These are phyloP conservation scores for Suricata suricatta DNA, from an alignment of 2,113 vertebrate species.

Conservation along the genomic window DNA sequence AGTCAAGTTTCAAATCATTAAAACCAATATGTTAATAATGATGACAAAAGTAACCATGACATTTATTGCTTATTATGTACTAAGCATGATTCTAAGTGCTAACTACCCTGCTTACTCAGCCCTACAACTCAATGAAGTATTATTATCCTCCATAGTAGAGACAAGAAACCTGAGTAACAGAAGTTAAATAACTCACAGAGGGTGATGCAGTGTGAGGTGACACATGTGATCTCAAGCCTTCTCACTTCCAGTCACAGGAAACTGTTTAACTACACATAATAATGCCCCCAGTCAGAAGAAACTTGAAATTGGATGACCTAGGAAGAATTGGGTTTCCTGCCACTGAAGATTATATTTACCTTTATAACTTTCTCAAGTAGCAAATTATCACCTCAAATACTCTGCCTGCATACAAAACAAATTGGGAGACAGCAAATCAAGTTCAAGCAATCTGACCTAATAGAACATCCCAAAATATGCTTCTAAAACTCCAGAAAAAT, in stretches of 20 bases:
- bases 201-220: background rate
- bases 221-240: background rate
- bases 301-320: background rate
- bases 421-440: slow-evolving; percentile 16
- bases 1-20: background rate
- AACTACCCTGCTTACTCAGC: background rate
- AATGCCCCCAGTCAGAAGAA: background rate
- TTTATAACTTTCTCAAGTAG: background rate
- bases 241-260: background rate
- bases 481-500: background rate
- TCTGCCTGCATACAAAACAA: background rate
- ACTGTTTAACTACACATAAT: background rate
- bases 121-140: background rate
- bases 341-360: background rate
- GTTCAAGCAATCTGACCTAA: background rate
- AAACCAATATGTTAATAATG: background rate
- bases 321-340: background rate
- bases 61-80: background rate
- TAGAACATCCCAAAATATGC: background rate
- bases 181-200: background rate
- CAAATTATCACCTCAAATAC: background rate
- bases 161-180: background rate
- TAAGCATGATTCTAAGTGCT: background rate
- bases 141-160: background rate
- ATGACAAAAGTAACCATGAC: background rate